Percentiles rank a stretch among this genome's conserved stretches.
Conservation (phyloP, 2,888 invertebrate species). For the Lacanobia wlatinum region DNA sequence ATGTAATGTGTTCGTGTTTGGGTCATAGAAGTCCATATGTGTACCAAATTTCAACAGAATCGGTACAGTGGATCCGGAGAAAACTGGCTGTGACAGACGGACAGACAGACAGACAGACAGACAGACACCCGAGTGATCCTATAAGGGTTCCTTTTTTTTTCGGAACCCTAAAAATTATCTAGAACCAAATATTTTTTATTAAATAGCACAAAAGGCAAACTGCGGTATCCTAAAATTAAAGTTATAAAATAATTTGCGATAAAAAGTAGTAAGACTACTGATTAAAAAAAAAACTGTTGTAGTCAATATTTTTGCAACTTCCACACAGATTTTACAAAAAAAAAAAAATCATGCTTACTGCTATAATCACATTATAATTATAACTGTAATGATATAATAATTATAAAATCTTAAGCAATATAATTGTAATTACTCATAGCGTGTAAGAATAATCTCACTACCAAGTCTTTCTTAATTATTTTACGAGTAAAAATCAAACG, state of each 20-base stretch:
- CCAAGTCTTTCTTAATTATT: slow-evolving; percentile 72
- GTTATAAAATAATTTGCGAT: slow-evolving; percentile 29
- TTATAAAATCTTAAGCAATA: slow-evolving; percentile 84
- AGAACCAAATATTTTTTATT: slow-evolving; percentile 11
- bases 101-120: too few relatives aligned
- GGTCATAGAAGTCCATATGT: too few relatives aligned
- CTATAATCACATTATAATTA: slow-evolving; percentile 70
- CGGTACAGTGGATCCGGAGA: too few relatives aligned
- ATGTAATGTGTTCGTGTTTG: too few relatives aligned
- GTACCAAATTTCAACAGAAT: too few relatives aligned
- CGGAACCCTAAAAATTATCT: too few relatives aligned
- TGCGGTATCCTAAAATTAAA: slow-evolving; percentile 34
- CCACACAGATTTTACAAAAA: slow-evolving; percentile 49
- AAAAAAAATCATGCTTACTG: slow-evolving; percentile 69
- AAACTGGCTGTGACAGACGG: too few relatives aligned
- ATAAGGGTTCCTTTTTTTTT: too few relatives aligned
- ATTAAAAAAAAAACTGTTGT: slow-evolving; percentile 27
- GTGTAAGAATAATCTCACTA: slow-evolving; percentile 70
- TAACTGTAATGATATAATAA: slow-evolving; percentile 72
- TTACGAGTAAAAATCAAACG: slow-evolving; percentile 50
- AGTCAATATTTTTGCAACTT: slow-evolving; percentile 64
- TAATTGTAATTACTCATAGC: slow-evolving; percentile 80
- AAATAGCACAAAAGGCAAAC: slow-evolving; percentile 35
- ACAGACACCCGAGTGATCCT: too few relatives aligned
- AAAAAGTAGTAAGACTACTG: slow-evolving; percentile 56